Evolutionary conservation across 2,888 invertebrate genomes (phyloP).

Genomic region (Nezara viridula): DNA sequence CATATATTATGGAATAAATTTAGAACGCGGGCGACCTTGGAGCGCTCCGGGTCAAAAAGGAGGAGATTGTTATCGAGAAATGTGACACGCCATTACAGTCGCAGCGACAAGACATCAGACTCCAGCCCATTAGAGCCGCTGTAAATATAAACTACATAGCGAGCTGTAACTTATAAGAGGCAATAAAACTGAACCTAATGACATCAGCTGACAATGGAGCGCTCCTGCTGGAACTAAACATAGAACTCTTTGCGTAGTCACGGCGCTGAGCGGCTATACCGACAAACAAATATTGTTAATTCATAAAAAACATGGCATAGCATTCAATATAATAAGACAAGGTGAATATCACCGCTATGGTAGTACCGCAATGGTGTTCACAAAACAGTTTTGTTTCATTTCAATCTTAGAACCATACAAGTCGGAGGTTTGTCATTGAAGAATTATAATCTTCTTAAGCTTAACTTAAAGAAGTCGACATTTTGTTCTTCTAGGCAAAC

Average conservation of each 20-base stretch:
- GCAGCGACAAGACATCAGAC: not conserved
- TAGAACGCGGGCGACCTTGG: not conserved
- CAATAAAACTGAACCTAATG: not conserved
- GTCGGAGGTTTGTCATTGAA: no score
- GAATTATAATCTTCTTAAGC: no score
- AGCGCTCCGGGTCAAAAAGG: not conserved
- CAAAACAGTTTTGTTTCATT: no score
- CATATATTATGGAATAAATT: conserved; percentile 7
- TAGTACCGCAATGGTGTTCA: no score
- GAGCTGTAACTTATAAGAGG: not conserved
- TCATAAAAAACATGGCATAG: no score
- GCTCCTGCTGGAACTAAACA: not conserved
- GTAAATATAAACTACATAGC: not conserved
- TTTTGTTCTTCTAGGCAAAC: no score
- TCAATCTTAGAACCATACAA: no score
- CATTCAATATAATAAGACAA: no score
- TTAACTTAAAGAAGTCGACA: no score
- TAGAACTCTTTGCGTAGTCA: not conserved
- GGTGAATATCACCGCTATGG: no score
- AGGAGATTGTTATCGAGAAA: not conserved
- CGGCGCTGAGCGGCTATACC: no score
- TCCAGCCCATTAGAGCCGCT: not conserved
- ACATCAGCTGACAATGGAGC: not conserved
- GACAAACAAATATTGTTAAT: no score
- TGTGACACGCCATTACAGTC: not conserved